Conservation (phyloP, 2,888 invertebrate genomes). For the Hesperia comma region DNA sequence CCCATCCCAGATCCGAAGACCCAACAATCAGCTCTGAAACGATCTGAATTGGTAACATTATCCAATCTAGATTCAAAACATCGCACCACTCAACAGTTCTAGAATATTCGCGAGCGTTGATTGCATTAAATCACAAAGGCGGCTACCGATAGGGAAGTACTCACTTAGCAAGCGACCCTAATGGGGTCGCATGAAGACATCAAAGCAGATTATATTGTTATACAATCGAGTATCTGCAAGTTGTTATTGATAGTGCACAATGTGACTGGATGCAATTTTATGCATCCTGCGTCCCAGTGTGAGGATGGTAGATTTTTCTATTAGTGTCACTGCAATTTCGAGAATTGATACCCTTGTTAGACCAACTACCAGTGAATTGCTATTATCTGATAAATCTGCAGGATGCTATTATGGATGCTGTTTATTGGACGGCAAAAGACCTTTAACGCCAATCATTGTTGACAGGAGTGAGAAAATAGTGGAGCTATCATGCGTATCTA, state of each 20-base stretch:
- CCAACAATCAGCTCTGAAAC: background rate
- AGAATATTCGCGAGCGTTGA: conserved; percentile 41
- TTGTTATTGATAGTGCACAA: conserved; percentile 26
- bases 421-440: background rate
- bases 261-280: conserved; percentile 25
- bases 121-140: conserved; percentile 51
- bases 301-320: conserved; percentile 27
- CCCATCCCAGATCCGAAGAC: conserved; percentile 6
- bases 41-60: conserved; percentile 32
- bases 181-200: conserved; percentile 43
- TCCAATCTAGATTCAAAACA: conserved; percentile 34
- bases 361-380: conserved; percentile 22
- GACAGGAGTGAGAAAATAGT: no score
- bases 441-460: background rate
- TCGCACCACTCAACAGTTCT: conserved; percentile 29
- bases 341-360: conserved; percentile 32
- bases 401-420: conserved; percentile 20
- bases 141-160: conserved; percentile 59
- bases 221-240: conserved; percentile 22
- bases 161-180: conserved; percentile 61
- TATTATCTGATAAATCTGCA: conserved; percentile 22
- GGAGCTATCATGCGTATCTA: no score
- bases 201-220: conserved; percentile 35
- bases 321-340: conserved; percentile 33
- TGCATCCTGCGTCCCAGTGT: conserved; percentile 28